phyloP scores from a whole-genome alignment of 2,797 vertebrate genomes.

The Allochrocebus solatus region DNA sequence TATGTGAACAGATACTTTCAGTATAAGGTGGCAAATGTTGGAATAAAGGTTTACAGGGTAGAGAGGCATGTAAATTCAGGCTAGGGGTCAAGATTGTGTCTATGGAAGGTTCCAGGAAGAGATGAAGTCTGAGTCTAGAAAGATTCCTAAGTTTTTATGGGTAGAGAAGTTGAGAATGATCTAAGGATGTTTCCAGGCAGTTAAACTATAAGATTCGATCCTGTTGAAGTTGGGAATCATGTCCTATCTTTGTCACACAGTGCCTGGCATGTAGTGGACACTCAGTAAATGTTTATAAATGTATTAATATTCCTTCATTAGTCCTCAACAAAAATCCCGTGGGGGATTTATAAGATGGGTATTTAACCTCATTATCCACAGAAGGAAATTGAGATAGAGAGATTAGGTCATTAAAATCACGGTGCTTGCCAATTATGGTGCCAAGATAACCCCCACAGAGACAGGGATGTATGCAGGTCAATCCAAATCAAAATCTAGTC shows the following conservation, averaged over 20 bases:
- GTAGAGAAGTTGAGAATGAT: neutral
- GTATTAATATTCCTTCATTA: neutral
- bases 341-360: neutral
- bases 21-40: neutral
- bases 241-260: neutral
- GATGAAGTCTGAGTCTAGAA: neutral
- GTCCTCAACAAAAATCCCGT: neutral
- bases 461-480: neutral
- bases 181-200: neutral
- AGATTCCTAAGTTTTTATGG: neutral
- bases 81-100: neutral
- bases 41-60: neutral
- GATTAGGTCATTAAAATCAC: neutral
- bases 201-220: neutral
- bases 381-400: neutral
- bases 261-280: neutral
- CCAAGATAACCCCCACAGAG: neutral
- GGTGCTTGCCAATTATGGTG: neutral
- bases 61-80: neutral
- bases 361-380: neutral
- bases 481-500: slow-evolving; percentile 19
- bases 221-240: neutral
- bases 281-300: neutral
- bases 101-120: neutral
- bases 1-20: neutral